Conservation (phyloP, 2,797 vertebrate species). For the Mus spretus region DNA sequence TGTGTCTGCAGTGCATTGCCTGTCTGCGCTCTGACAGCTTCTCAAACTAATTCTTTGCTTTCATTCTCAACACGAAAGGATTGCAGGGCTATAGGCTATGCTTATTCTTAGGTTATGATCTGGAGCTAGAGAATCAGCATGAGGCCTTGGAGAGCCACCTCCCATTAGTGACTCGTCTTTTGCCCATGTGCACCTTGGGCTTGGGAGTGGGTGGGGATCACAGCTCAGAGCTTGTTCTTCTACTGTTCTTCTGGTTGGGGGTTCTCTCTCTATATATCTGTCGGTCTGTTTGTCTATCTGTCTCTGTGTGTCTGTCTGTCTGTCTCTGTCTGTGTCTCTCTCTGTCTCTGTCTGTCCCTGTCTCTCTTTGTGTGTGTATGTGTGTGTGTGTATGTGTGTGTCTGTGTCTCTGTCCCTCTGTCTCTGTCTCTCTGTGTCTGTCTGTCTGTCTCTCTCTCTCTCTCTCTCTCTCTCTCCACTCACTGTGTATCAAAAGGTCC, state of each 20-base stretch:
- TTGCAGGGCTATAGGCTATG: not conserved
- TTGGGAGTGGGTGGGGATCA: not conserved
- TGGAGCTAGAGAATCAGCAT: not conserved
- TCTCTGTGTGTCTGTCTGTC: not conserved
- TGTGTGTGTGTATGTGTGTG: not conserved
- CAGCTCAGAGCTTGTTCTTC: not conserved
- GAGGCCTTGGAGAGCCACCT: not conserved
- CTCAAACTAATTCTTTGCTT: not conserved
- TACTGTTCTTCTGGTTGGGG: rapidly evolving
- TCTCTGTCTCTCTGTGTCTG: not conserved
- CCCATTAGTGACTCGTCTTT: not conserved
- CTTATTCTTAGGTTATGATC: not conserved
- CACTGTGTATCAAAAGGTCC: not conserved
- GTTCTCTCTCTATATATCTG: not conserved
- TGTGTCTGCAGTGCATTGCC: not conserved
- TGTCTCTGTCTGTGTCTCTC: too few relatives aligned
- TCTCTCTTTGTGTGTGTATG: not conserved
- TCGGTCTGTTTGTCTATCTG: not conserved
- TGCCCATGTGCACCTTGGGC: not conserved
- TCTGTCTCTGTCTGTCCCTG: too few relatives aligned
- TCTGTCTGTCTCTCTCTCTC: not conserved
- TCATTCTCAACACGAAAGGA: not conserved
- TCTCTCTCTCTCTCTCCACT: not conserved
- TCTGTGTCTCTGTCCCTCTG: rapidly evolving
- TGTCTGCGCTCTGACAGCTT: not conserved